Conservation (phyloP, 2,113 vertebrate species). For the Perognathus longimembris region DNA sequence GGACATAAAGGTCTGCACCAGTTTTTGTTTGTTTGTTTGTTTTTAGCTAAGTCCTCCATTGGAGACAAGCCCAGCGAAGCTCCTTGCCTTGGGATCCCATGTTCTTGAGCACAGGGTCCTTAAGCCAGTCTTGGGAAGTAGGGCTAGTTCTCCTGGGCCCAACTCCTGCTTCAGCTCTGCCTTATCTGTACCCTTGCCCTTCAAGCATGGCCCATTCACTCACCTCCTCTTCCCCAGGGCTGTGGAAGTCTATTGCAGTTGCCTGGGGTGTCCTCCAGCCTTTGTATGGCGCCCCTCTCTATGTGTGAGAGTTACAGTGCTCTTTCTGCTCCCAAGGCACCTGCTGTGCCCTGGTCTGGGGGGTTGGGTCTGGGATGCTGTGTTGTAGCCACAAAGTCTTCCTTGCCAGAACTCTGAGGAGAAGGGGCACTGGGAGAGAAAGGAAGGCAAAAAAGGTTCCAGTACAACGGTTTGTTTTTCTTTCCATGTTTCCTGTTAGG, state of each 20-base stretch:
- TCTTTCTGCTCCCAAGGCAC: neutral
- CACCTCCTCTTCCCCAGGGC: neutral
- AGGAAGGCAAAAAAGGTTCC: no score
- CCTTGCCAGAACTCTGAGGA: neutral
- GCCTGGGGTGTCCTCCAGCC: neutral
- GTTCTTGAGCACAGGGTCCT: neutral
- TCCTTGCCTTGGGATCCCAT: neutral
- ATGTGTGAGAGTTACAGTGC: neutral
- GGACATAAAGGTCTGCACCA: no score
- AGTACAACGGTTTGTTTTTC: no score
- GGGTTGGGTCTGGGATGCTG: no score
- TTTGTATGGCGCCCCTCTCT: neutral
- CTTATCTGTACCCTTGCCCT: no score
- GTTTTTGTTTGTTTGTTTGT: no score
- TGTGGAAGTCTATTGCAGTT: neutral
- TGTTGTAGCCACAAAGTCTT: neutral
- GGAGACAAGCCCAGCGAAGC: neutral
- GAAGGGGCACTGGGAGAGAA: neutral
- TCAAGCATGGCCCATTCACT: no score
- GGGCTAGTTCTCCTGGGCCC: neutral
- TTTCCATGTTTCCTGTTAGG: no score
- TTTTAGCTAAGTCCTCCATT: neutral
- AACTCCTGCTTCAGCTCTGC: no score
- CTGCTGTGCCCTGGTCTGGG: neutral
- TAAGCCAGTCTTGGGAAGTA: neutral